Percentiles rank a stretch among this genome's conserved stretches.
Evolutionary conservation across 1,140 invertebrate genomes (phyloP).

Genomic region (Atta cephalotes): DNA sequence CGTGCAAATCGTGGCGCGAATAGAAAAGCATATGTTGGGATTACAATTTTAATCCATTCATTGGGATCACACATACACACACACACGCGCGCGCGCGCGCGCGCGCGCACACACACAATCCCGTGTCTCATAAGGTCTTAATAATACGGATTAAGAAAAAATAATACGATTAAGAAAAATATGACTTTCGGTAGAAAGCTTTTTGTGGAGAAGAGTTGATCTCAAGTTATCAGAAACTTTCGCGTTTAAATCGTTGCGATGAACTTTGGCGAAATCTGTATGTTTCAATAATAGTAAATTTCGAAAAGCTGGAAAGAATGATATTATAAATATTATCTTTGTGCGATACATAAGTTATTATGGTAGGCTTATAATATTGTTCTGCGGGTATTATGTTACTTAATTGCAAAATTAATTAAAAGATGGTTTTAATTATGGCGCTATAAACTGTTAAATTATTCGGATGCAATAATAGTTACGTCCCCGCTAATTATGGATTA

Average conservation of each 20-base stretch:
- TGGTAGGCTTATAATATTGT: slow-evolving; percentile 15
- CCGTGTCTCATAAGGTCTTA: neutral
- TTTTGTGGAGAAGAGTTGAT: neutral
- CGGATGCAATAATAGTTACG: slow-evolving; percentile 47
- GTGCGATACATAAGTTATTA: slow-evolving; percentile 12
- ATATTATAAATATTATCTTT: slow-evolving; percentile 28
- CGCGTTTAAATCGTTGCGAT: neutral
- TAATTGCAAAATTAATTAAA: slow-evolving; percentile 60
- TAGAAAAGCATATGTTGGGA: neutral
- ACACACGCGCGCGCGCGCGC: too few species aligned
- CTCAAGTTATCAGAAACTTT: neutral
- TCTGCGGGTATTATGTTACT: slow-evolving; percentile 32
- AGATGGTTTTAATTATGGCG: slow-evolving; percentile 47
- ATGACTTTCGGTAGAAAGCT: neutral
- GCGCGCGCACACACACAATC: too few species aligned
- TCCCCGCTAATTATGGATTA: slow-evolving; percentile 52
- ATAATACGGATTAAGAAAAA: slow-evolving; percentile 6
- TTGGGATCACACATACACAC: neutral
- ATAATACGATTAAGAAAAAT: slow-evolving; percentile 15
- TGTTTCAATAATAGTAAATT: slow-evolving; percentile 37
- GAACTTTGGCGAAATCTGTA: neutral
- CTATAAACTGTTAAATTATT: slow-evolving; percentile 54
- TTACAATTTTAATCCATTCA: slow-evolving; percentile 5
- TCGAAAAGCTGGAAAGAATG: slow-evolving; percentile 7
- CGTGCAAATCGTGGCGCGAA: slow-evolving; percentile 13